These are phyloP conservation scores for Engystomops pustulosus DNA, from an alignment of 2,113 vertebrate genomes.

Conservation along the genomic window DNA sequence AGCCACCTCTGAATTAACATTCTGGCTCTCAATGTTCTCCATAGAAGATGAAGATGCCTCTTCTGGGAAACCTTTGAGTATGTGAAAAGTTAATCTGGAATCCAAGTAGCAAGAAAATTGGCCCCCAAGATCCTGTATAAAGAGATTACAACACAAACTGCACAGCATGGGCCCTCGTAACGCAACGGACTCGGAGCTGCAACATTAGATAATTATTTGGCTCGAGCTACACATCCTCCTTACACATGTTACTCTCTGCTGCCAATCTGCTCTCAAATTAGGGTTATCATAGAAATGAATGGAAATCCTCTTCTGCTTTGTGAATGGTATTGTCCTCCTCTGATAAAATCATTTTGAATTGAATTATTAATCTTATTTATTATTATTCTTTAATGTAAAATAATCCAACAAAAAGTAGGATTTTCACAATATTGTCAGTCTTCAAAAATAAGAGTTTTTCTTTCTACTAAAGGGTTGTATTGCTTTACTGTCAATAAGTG, in stretches of 20 bases:
- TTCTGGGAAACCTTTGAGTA: constrained; percentile 69
- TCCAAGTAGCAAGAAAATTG: constrained; percentile 81
- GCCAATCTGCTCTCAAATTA: constrained; percentile 90
- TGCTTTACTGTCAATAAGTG: no score
- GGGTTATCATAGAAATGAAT: constrained; percentile 87
- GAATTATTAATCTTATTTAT: neutral
- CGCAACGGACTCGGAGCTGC: constrained; percentile 82
- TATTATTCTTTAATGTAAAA: neutral
- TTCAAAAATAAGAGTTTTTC: no score
- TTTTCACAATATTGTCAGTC: neutral
- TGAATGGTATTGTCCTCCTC: neutral
- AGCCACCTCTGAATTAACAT: constrained; percentile 45
- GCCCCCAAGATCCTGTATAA: constrained; percentile 85
- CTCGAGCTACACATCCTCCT: constrained; percentile 83
- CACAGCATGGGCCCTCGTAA: constrained; percentile 84
- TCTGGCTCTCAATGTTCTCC: constrained; percentile 29
- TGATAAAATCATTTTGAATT: neutral
- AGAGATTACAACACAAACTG: constrained; percentile 82
- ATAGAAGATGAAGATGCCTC: constrained; percentile 57
- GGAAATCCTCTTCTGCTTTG: constrained; percentile 77
- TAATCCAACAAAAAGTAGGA: neutral
- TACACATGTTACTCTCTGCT: constrained; percentile 89
- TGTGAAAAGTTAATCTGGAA: constrained; percentile 70
- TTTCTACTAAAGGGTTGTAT: no score
- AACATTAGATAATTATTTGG: constrained; percentile 97